These are phyloP conservation scores for Neodon shergylaensis DNA, from an alignment of 2,113 vertebrate genomes.

Conservation along the genomic window DNA sequence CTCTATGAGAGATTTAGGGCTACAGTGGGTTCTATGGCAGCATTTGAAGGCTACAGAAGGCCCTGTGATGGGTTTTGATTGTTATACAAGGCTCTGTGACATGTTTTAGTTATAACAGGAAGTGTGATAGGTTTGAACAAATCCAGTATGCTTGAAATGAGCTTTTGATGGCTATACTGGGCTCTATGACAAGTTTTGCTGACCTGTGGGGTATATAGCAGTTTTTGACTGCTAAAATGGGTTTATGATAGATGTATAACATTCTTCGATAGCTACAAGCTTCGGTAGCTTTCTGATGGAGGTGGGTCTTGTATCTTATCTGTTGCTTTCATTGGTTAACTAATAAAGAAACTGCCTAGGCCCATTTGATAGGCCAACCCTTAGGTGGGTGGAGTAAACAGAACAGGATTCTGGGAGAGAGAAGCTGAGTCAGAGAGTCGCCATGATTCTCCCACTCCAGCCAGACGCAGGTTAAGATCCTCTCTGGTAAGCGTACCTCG, in stretches of 20 bases:
- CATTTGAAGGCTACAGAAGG: neutral
- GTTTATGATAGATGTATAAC: neutral
- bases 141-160: neutral
- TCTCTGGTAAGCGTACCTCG: too few relatives aligned
- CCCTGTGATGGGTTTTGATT: neutral
- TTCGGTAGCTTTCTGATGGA: neutral
- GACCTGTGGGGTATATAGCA: neutral
- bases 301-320: too few relatives aligned
- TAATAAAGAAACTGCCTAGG: too few relatives aligned
- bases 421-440: too few relatives aligned
- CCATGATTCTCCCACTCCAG: too few relatives aligned
- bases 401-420: too few relatives aligned
- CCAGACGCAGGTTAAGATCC: too few relatives aligned
- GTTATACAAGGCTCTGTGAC: neutral
- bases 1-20: neutral
- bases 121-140: neutral
- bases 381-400: too few relatives aligned
- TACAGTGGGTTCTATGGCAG: neutral
- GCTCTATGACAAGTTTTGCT: neutral
- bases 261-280: neutral
- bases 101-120: neutral
- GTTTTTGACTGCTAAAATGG: too few relatives aligned
- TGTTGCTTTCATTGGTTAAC: too few relatives aligned
- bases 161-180: neutral
- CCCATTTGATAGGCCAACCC: too few relatives aligned